Percentiles rank a stretch among this genome's conserved stretches.
Evolutionary conservation across 2,113 vertebrate species (phyloP).

Genomic region (Campylomormyrus numenius): DNA sequence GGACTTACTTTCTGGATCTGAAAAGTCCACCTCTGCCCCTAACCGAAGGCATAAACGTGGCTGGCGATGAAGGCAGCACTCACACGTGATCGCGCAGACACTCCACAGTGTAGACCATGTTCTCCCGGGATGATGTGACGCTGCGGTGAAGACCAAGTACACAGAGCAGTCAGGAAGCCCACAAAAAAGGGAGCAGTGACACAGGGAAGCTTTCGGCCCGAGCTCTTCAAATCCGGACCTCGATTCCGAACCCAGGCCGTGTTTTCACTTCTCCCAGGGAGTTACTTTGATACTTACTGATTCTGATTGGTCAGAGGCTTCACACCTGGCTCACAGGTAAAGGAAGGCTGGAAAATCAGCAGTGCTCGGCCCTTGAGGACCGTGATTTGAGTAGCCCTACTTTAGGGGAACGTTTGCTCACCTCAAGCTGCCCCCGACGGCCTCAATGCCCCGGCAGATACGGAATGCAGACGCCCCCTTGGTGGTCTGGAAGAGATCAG

Average conservation of each 20-base stretch:
- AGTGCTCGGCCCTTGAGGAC: no score
- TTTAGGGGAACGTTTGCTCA: slow-evolving; percentile 48
- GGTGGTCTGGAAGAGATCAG: slow-evolving; percentile 69
- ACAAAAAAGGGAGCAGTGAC: not conserved
- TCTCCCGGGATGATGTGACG: slow-evolving; percentile 79
- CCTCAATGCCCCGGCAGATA: slow-evolving; percentile 86
- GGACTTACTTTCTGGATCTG: no score
- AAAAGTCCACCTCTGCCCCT: no score
- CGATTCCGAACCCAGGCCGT: no score
- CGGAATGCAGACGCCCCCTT: slow-evolving; percentile 92
- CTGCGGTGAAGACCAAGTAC: slow-evolving; percentile 53
- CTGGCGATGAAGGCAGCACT: slow-evolving; percentile 44
- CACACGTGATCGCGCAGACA: slow-evolving; percentile 84
- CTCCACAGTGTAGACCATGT: slow-evolving; percentile 78
- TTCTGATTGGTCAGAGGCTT: not conserved
- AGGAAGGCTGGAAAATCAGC: no score
- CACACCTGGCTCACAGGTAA: no score
- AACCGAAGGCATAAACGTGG: not conserved
- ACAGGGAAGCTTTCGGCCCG: not conserved
- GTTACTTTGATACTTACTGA: no score
- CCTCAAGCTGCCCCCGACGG: slow-evolving; percentile 84
- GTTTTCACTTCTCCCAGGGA: no score
- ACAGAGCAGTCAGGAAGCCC: slow-evolving; percentile 11
- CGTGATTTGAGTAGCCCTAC: not conserved
- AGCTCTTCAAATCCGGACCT: not conserved